These are phyloP conservation scores for Xerus rutilus DNA, from an alignment of 2,797 vertebrate species.

Conservation along the genomic window DNA sequence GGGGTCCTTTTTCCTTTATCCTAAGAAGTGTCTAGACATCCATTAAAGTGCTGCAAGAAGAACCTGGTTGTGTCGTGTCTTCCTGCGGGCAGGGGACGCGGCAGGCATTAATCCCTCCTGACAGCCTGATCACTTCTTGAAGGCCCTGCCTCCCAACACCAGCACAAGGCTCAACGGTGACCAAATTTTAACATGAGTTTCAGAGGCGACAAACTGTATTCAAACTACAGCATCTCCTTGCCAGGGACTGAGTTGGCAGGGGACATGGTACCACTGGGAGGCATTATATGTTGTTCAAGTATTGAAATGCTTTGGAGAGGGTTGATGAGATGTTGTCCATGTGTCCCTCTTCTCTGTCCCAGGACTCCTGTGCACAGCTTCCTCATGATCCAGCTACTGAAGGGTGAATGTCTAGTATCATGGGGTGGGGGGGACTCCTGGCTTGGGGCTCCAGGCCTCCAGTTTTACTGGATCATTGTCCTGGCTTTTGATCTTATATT, in stretches of 20 bases:
- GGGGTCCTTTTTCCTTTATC: too few species aligned
- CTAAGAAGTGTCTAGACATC: too few species aligned
- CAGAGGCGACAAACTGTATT: neutral
- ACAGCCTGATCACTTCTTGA: neutral
- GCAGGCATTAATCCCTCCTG: neutral
- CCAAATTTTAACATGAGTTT: neutral
- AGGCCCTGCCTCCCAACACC: too few species aligned
- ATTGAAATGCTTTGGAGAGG: neutral
- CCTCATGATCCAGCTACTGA: neutral
- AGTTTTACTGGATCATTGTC: neutral
- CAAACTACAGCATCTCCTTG: neutral
- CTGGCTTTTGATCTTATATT: neutral
- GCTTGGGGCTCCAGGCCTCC: neutral
- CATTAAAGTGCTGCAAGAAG: too few species aligned
- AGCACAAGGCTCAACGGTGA: neutral
- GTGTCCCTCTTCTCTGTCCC: neutral
- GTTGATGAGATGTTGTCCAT: neutral
- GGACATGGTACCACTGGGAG: neutral
- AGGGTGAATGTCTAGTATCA: neutral
- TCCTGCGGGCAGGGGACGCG: too few species aligned
- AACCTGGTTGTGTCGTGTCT: too few species aligned
- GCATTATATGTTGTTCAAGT: neutral
- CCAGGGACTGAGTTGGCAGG: neutral
- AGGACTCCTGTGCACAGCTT: neutral
- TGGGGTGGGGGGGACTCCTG: too few species aligned